phyloP scores from a whole-genome alignment of 2,888 invertebrate species.

The Clistopyga incitator region DNA sequence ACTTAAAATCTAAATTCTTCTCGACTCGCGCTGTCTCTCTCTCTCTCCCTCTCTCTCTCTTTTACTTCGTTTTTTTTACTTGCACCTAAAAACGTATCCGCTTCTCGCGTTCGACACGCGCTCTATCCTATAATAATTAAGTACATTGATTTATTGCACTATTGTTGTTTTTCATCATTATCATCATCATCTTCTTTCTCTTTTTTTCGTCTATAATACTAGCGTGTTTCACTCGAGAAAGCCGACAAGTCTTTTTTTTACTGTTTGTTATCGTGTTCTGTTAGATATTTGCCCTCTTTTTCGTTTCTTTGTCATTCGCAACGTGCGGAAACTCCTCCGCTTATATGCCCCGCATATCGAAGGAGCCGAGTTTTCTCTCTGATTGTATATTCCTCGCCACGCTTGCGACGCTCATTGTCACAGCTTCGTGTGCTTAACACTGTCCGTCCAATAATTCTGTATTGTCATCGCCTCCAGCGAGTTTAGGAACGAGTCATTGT shows the following conservation, averaged over 20 bases:
- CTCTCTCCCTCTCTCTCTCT: slow-evolving; percentile 20
- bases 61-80: slow-evolving; percentile 16
- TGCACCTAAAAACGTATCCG: neutral
- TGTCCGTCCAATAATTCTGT: slow-evolving; percentile 97
- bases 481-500: slow-evolving; percentile 97
- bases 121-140: slow-evolving; percentile 70
- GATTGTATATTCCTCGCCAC: slow-evolving; percentile 34
- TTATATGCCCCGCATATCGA: slow-evolving; percentile 50
- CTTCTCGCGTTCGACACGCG: slow-evolving; percentile 18
- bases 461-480: slow-evolving; percentile 97
- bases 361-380: slow-evolving; percentile 45
- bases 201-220: slow-evolving; percentile 64
- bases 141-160: slow-evolving; percentile 79
- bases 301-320: slow-evolving; percentile 8
- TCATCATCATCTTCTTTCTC: neutral
- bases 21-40: slow-evolving; percentile 29
- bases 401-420: slow-evolving; percentile 83
- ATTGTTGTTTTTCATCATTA: slow-evolving; percentile 57
- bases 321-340: slow-evolving; percentile 26
- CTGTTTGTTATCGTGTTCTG: slow-evolving; percentile 48
- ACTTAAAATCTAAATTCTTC: slow-evolving; percentile 65
- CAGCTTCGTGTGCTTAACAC: slow-evolving; percentile 95
- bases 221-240: slow-evolving; percentile 66
- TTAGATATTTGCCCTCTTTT: slow-evolving; percentile 1
- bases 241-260: slow-evolving; percentile 57